Evolutionary conservation across 2,888 invertebrate species (phyloP).

Genomic region (Enchytraeus crypticus): DNA sequence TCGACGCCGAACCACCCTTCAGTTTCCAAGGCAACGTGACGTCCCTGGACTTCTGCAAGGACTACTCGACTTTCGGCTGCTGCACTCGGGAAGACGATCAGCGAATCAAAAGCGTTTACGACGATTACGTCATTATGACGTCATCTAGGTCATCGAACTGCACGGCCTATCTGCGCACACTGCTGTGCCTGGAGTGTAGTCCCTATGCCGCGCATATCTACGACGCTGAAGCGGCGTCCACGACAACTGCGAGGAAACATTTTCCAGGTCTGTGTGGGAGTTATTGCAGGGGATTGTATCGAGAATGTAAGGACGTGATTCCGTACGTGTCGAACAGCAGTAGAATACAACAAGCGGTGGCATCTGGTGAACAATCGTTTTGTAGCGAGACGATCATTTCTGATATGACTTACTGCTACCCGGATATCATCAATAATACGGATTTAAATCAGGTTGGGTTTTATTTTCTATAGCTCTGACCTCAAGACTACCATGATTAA

Average conservation of each 20-base stretch:
- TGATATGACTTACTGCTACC: conserved; percentile 41
- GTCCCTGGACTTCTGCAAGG: conserved; percentile 33
- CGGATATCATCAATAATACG: conserved; percentile 33
- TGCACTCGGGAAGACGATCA: conserved; percentile 33
- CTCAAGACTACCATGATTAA: too few species aligned
- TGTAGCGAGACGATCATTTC: conserved; percentile 27
- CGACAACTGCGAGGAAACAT: conserved; percentile 14
- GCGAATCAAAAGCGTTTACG: conserved; percentile 24
- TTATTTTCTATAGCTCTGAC: not conserved
- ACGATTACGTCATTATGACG: not conserved
- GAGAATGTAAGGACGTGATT: conserved; percentile 30
- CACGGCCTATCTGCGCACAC: conserved; percentile 27
- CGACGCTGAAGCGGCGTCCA: conserved; percentile 33
- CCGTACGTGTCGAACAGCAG: conserved; percentile 22
- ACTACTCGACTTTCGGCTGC: conserved; percentile 38
- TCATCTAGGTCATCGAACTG: conserved; percentile 22
- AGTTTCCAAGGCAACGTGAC: not conserved
- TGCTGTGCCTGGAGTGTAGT: conserved; percentile 41
- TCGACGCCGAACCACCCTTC: conserved; percentile 41
- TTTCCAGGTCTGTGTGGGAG: conserved; percentile 38
- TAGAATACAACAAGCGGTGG: conserved; percentile 1
- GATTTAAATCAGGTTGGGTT: not conserved
- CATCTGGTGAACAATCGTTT: conserved; percentile 24
- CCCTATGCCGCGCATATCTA: conserved; percentile 44
- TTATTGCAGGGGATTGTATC: conserved; percentile 34